Percentiles rank a stretch among this genome's conserved stretches.
phyloP scores from a whole-genome alignment of 2,888 invertebrate genomes.

The Aproaerema taeniolella region DNA sequence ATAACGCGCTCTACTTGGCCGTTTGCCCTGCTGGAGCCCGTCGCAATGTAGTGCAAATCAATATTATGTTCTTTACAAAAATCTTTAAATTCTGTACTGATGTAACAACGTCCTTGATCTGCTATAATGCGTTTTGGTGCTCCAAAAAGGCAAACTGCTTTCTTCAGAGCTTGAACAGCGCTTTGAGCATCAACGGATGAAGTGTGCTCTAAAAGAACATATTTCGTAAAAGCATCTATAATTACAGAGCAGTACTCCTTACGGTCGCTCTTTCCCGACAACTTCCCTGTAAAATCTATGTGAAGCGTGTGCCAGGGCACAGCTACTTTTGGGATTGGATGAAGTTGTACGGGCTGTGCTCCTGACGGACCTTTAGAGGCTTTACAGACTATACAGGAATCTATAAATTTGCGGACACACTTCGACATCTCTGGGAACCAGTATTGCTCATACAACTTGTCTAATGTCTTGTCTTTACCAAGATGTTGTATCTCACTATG shows the following conservation, averaged over 20 bases:
- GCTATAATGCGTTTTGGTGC: conserved; percentile 22
- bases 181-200: conserved; percentile 14
- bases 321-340: conserved; percentile 22
- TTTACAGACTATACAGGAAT: conserved; percentile 24
- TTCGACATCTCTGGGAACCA: conserved; percentile 28
- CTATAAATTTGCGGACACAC: conserved; percentile 22
- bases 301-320: conserved; percentile 29
- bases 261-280: conserved; percentile 27
- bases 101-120: conserved; percentile 23
- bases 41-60: conserved; percentile 25
- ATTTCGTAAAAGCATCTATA: conserved; percentile 28
- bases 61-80: conserved; percentile 23
- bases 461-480: conserved; percentile 25
- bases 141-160: conserved; percentile 25
- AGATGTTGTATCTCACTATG: conserved; percentile 25
- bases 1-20: conserved; percentile 23
- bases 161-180: conserved; percentile 19
- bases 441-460: conserved; percentile 26
- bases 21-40: conserved; percentile 21
- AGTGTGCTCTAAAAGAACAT: conserved; percentile 22
- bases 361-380: conserved; percentile 23
- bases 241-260: conserved; percentile 27
- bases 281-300: conserved; percentile 26
- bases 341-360: conserved; percentile 19
- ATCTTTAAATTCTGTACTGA: conserved; percentile 19